Conservation (phyloP, 23 tunicate genomes). For the Ascidia mentula region DNA sequence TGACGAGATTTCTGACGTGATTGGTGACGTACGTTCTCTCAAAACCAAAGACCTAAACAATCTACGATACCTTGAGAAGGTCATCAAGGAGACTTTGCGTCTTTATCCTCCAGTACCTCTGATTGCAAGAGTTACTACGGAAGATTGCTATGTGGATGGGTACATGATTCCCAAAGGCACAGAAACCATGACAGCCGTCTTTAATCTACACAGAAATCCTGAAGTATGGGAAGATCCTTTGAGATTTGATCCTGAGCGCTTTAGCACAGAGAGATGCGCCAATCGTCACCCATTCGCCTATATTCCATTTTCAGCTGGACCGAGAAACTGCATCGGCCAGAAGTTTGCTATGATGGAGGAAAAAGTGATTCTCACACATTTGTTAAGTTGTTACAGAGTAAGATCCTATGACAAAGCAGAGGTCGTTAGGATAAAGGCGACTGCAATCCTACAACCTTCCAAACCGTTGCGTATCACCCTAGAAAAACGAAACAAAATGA, state of each 20-base stretch:
- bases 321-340: slow-evolving; percentile 97
- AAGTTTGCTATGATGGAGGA: slow-evolving; percentile 88
- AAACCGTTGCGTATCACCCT: slow-evolving; percentile 22
- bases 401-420: slow-evolving; percentile 16
- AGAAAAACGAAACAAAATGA: slow-evolving; percentile 3
- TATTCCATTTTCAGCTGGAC: slow-evolving; percentile 97
- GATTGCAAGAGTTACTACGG: slow-evolving; percentile 69
- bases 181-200: slow-evolving; percentile 38
- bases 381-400: slow-evolving; percentile 26
- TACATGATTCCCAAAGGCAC: slow-evolving; percentile 78
- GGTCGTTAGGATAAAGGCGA: slow-evolving; percentile 50
- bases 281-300: slow-evolving; percentile 80
- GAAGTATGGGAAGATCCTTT: slow-evolving; percentile 82
- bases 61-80: slow-evolving; percentile 75
- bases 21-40: slow-evolving; percentile 47
- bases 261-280: slow-evolving; percentile 41
- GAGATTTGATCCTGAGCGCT: slow-evolving; percentile 73
- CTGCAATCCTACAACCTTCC: slow-evolving; percentile 70
- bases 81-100: slow-evolving; percentile 81
- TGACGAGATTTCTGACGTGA: slow-evolving; percentile 66
- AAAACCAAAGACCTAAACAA: slow-evolving; percentile 73
- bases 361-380: slow-evolving; percentile 63
- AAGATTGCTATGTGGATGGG: slow-evolving; percentile 65
- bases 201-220: slow-evolving; percentile 55
- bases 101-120: slow-evolving; percentile 87